Evolutionary conservation across 2,797 vertebrate species (phyloP).

Genomic region (Varecia variegata): DNA sequence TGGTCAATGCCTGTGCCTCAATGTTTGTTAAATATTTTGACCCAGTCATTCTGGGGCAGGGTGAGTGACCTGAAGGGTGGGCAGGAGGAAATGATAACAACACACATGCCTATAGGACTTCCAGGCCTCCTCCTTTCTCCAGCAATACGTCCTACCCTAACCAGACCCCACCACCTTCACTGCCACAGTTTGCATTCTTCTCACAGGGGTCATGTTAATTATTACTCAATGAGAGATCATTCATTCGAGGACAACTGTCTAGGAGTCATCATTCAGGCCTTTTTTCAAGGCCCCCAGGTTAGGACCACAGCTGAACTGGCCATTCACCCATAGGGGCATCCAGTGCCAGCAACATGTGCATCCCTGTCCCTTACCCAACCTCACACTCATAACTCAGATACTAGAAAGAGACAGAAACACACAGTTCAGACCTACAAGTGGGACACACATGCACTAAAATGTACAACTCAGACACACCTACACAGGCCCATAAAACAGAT

Average conservation of each 20-base stretch:
- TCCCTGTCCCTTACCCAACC: background rate
- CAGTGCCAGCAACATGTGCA: background rate
- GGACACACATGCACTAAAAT: background rate
- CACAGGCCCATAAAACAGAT: background rate
- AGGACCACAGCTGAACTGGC: background rate
- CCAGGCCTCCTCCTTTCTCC: background rate
- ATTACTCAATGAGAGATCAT: slow-evolving; percentile 67
- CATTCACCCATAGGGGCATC: background rate
- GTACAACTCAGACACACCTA: background rate
- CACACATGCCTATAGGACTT: slow-evolving; percentile 15
- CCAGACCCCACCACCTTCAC: slow-evolving; percentile 17
- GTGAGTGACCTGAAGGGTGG: slow-evolving; percentile 60
- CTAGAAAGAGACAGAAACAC: background rate
- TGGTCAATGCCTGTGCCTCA: slow-evolving; percentile 30
- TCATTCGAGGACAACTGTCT: slow-evolving; percentile 30
- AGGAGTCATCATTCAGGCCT: background rate
- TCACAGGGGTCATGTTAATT: slow-evolving; percentile 63
- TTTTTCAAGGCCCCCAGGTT: background rate
- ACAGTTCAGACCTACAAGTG: background rate
- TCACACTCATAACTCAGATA: background rate
- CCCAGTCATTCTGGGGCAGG: slow-evolving; percentile 1
- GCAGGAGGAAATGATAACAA: slow-evolving; percentile 44
- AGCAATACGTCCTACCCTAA: background rate
- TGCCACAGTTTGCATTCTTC: slow-evolving; percentile 54
- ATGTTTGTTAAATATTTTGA: slow-evolving; percentile 49